These are phyloP conservation scores for Streptopelia turtur DNA, from an alignment of 2,797 vertebrate genomes.

Conservation along the genomic window DNA sequence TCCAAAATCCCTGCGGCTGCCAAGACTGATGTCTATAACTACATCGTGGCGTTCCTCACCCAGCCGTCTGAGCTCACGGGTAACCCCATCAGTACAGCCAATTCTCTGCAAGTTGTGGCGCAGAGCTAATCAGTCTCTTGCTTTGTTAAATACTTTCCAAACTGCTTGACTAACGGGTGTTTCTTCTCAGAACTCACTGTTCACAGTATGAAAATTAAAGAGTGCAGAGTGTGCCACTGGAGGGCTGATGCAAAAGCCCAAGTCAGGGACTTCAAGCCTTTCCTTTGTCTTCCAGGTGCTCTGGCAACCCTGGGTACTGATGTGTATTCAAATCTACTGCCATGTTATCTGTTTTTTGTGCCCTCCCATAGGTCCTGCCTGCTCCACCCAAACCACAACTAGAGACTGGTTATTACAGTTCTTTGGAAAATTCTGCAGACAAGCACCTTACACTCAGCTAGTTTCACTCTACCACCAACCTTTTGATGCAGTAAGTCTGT, in stretches of 20 bases:
- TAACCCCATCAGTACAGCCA: not conserved
- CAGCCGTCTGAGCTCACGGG: slow-evolving; percentile 8
- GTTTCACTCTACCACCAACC: not conserved
- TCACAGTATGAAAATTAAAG: not conserved
- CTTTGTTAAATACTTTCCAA: not conserved
- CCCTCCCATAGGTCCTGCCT: slow-evolving; percentile 2
- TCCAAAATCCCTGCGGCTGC: not conserved
- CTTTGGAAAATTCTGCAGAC: not conserved
- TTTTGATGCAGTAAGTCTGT: slow-evolving; percentile 45
- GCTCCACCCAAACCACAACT: not conserved
- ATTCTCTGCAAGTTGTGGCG: not conserved
- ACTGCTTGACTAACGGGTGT: not conserved
- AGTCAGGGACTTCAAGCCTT: not conserved
- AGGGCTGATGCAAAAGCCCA: not conserved
- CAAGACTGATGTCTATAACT: not conserved
- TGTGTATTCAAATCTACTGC: not conserved
- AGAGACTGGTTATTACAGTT: slow-evolving; percentile 7
- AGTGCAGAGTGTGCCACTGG: not conserved
- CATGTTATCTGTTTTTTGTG: not conserved
- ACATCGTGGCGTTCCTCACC: slow-evolving; percentile 1
- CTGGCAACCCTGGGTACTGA: not conserved
- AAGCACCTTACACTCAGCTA: not conserved
- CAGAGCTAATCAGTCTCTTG: not conserved
- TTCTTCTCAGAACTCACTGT: not conserved
- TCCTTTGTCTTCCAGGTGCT: not conserved